Percentiles rank a stretch among this genome's conserved stretches.
Evolutionary conservation across 2,113 vertebrate genomes (phyloP).

Genomic region (Rhodinocichla rosea): DNA sequence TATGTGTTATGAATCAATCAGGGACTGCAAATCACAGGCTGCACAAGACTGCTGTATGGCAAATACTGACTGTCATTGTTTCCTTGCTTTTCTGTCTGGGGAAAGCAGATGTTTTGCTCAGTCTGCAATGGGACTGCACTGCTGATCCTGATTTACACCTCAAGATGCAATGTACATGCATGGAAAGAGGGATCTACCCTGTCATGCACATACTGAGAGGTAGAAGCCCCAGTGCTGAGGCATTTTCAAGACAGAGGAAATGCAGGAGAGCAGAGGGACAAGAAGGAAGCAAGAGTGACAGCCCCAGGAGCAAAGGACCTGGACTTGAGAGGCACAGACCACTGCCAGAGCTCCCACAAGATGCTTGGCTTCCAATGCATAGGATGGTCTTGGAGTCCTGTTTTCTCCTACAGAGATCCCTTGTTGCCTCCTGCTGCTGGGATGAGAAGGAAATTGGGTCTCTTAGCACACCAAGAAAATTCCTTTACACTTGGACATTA

Average conservation of each 20-base stretch:
- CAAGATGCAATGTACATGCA: accelerated
- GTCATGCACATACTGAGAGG: accelerated
- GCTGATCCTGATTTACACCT: not conserved
- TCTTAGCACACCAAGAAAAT: not conserved
- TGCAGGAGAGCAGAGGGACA: not conserved
- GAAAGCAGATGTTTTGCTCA: not conserved
- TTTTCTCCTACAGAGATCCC: not conserved
- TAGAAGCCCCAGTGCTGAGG: accelerated
- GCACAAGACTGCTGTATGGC: not conserved
- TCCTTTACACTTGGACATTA: not conserved
- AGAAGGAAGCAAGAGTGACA: not conserved
- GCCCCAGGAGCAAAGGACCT: not conserved
- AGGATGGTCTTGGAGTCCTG: accelerated
- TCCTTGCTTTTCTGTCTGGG: not conserved
- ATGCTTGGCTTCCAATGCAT: not conserved
- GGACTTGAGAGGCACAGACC: not conserved
- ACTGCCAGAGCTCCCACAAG: not conserved
- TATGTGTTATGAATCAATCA: not conserved
- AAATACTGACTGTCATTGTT: not conserved
- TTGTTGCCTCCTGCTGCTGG: not conserved
- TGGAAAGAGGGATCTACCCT: not conserved
- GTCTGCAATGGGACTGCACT: not conserved
- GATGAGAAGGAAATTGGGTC: not conserved
- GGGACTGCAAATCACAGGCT: not conserved
- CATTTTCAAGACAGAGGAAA: not conserved